Evolutionary conservation across 2,888 invertebrate species (phyloP), one percentile per base, ranked within the genome.

Genomic region (Dioctria rufipes): DNA sequence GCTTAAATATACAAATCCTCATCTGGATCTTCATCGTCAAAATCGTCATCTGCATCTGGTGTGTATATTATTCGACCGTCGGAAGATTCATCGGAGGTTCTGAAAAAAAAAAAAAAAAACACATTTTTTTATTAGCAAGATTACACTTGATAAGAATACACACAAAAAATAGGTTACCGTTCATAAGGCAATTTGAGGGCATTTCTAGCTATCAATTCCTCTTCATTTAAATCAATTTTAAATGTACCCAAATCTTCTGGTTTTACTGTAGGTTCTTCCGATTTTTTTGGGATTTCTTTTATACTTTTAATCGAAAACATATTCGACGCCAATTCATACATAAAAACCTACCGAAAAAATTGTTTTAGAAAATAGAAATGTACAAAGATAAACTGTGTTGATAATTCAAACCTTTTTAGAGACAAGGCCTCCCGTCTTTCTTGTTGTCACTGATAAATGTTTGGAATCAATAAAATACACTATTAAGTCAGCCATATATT

Each of bases 21-120:
- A 90, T 96, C 96, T 2, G 95, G 95, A 89, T 96, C 95, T 89
- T 95, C 95, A 85, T 95, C 95, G 86, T 96, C 96, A 90, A 94
- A 93, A 87, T 95, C 95, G 87, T 95, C 95, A 2, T 92, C 91
- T 78, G 92, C 93, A 88, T 96, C 95, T 8, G 95, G 94, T 83
- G 93, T 91, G 86, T 96, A 95, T 84, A 92, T 91, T 51, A 95
- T 94, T 86, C 92, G 92, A 61, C 93, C 92, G 81, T 91, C 91
- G 0, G 90, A 89, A 80, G 90, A 88, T 83, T 90, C 89, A 73
- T 90, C 90, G 83, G 90, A 90, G 84, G 43, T 73, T 39, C 85
- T 88, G 75, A 3, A 81, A 83, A 60, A 5, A 60, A 5, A 6
- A 13, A 25, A 25, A 0, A 25, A n/a, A n/a, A n/a, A n/a, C n/a